Percentiles rank a stretch among this genome's conserved stretches.
These are phyloP conservation scores for Torymus aiolomorphi DNA, from an alignment of 2,888 invertebrate species.

Conservation along the genomic window DNA sequence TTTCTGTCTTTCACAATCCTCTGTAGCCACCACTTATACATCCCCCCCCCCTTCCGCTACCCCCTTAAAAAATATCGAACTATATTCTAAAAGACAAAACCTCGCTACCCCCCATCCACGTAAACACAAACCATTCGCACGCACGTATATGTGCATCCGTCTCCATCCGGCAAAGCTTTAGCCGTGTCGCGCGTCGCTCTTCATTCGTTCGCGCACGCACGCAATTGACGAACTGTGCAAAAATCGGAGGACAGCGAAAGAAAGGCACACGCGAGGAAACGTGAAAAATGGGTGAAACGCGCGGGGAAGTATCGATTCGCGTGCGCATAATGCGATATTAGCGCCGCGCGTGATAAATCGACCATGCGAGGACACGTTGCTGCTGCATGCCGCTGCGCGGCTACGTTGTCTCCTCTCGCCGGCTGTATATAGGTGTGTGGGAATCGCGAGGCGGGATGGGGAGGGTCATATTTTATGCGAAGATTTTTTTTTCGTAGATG, in stretches of 20 bases:
- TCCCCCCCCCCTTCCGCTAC: no score
- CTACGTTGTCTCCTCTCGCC: no score
- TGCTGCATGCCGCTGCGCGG: neutral
- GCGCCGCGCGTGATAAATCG: constrained; percentile 39
- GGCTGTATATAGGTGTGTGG: no score
- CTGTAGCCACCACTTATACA: no score
- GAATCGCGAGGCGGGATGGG: no score
- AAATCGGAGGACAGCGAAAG: neutral
- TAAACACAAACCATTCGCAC: constrained; percentile 13
- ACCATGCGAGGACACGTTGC: neutral
- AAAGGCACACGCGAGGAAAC: constrained; percentile 8
- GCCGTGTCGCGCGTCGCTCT: constrained; percentile 40
- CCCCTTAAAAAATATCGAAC: neutral
- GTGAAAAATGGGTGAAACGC: constrained; percentile 30
- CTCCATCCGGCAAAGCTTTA: neutral
- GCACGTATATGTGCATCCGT: no score
- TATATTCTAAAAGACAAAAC: neutral
- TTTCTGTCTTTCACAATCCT: no score
- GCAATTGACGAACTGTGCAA: neutral
- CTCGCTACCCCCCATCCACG: neutral
- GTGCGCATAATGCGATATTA: constrained; percentile 32
- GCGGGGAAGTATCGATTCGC: neutral
- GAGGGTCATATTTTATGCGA: no score
- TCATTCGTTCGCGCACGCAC: constrained; percentile 8
- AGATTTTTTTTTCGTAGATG: no score